These are phyloP conservation scores for Channallabes apus DNA, from an alignment of 2,797 vertebrate genomes.

Conservation along the genomic window DNA sequence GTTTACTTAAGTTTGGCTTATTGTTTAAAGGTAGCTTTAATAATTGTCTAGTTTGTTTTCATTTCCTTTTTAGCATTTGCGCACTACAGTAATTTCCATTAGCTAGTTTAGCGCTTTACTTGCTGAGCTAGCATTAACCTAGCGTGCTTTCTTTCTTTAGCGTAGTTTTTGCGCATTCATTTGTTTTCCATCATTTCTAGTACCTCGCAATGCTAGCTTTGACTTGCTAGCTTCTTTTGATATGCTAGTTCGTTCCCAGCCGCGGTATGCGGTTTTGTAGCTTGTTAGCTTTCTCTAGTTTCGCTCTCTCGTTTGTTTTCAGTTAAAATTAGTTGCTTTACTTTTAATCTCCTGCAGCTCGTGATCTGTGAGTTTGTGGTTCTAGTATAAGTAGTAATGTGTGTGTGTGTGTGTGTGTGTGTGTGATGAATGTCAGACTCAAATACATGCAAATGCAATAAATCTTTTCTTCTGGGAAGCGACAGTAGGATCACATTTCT, in stretches of 20 bases:
- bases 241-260: background rate
- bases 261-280: background rate
- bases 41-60: no score
- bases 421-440: background rate
- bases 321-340: background rate
- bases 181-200: background rate
- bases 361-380: background rate
- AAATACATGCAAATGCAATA: background rate
- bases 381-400: background rate
- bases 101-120: background rate
- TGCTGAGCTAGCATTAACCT: background rate
- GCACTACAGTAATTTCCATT: background rate
- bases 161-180: background rate
- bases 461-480: background rate
- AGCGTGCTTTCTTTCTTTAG: background rate
- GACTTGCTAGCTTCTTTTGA: background rate
- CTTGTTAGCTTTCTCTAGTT: background rate
- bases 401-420: constrained; percentile 15
- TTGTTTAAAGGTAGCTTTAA: no score
- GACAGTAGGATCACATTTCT: constrained; percentile 15
- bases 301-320: background rate
- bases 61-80: background rate
- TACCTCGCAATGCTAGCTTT: background rate
- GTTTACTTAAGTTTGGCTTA: no score
- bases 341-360: background rate